Base-by-base conservation (phyloP, 2,113 vertebrate genomes). In the Sander lucioperca region DNA sequence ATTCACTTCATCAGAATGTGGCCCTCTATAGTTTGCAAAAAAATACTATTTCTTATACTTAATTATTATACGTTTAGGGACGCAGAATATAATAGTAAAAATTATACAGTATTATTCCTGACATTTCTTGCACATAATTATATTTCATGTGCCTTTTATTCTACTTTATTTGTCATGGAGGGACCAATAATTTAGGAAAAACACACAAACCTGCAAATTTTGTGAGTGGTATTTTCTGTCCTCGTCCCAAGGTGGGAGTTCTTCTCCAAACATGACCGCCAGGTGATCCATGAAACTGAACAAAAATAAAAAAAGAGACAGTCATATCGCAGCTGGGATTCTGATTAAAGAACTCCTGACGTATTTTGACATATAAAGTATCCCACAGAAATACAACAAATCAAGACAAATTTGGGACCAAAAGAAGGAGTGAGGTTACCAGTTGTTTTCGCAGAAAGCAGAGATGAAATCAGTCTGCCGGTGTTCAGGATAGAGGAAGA, bases 401-500 rank as follows among this genome's bases (percentile, higher is more conserved):
- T 36, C 3, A 3, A 50, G 39, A 61, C 13, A 50, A 15, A 45
- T 27, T 25, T 1, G 45, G 0, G 19, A 54, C 3, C 5, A 18
- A 21, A 25, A 0, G 21, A 56, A 33, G 21, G 14, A 33, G 7
- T 66, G 14, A 39, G 6, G 64, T 85, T 86, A 99, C 98, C 97
- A 96, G 91, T 94, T 94, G 76, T 94, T 96, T 88, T 99, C 98
- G 0, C 96, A 96, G 82, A 99, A 99, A 50, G 97, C 96, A 0
- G 97, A 95, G 83, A 98, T 95, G 89, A 99, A 98, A 88, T 99
- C 98, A 0, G 96, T 98, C 83, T 99, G 98, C 50, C 95, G 91
- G 0, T 98, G 95, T 82, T 99, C 98, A 0, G 98, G 98, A 77
- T 99, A 99, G 36, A 99, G 94, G 67, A 99, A 96, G 58, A 99